Evolutionary conservation across 2,888 invertebrate species (phyloP).

Genomic region (Cantharis rufa): DNA sequence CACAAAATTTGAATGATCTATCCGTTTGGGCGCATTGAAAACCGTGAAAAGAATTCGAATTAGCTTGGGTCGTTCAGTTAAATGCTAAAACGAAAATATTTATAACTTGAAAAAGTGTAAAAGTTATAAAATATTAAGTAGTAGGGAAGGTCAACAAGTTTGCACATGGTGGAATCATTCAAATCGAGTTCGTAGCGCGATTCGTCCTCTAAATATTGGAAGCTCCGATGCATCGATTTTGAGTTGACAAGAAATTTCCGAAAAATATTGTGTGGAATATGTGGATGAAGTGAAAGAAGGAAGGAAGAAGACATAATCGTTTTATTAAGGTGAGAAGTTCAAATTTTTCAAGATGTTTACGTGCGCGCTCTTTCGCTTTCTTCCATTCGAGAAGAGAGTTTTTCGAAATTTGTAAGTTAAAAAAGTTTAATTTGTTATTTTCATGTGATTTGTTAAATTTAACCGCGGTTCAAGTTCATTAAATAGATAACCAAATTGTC

Average conservation of each 20-base stretch:
- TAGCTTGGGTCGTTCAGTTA: background rate
- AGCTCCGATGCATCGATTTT: background rate
- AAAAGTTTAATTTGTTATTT: background rate
- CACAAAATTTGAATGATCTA: background rate
- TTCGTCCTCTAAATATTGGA: slow-evolving; percentile 1
- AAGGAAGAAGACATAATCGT: background rate
- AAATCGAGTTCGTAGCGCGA: slow-evolving; percentile 30
- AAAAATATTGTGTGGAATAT: background rate
- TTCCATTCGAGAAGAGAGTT: background rate
- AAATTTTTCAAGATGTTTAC: background rate
- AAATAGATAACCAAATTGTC: background rate
- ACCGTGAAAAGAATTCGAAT: background rate
- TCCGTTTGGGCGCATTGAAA: background rate
- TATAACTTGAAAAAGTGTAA: background rate
- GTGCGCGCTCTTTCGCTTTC: background rate
- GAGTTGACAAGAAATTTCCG: background rate
- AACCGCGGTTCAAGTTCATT: background rate
- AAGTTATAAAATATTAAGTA: slow-evolving; percentile 8
- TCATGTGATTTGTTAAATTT: background rate
- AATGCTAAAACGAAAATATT: background rate
- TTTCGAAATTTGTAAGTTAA: background rate
- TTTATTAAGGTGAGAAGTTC: background rate
- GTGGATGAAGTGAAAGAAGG: background rate
- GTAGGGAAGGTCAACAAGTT: slow-evolving; percentile 43
- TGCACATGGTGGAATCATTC: slow-evolving; percentile 38